These are phyloP conservation scores for Micrasema longulum DNA, from an alignment of 1,140 invertebrate genomes.

Conservation along the genomic window DNA sequence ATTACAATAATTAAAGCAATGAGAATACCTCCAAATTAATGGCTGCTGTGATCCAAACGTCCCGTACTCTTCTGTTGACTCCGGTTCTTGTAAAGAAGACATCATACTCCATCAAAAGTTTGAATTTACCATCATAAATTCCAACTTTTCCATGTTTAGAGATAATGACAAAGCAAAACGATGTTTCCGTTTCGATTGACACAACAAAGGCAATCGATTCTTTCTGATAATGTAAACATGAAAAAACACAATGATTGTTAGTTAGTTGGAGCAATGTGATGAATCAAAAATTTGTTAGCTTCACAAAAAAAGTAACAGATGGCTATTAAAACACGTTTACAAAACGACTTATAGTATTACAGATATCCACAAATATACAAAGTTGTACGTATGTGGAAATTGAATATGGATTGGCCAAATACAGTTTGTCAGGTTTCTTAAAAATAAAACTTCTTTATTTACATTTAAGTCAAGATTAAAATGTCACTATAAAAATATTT, in stretches of 20 bases:
- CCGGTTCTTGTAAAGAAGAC: slow-evolving; percentile 61
- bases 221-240: slow-evolving; percentile 60
- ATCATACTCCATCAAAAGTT: slow-evolving; percentile 61
- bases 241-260: too few species aligned
- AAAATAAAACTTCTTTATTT: too few species aligned
- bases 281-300: background rate
- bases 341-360: too few species aligned
- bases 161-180: slow-evolving; percentile 65
- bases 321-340: too few species aligned
- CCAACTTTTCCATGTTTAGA: slow-evolving; percentile 64
- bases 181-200: slow-evolving; percentile 60
- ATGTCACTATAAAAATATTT: too few species aligned
- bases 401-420: too few species aligned
- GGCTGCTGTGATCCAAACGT: slow-evolving; percentile 66
- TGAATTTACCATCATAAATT: slow-evolving; percentile 63
- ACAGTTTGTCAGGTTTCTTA: too few species aligned
- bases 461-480: too few species aligned
- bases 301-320: background rate
- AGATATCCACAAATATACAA: too few species aligned
- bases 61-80: slow-evolving; percentile 57
- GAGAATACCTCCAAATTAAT: slow-evolving; percentile 54
- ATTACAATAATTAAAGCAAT: too few species aligned
- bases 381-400: too few species aligned
- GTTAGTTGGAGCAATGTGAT: too few species aligned
- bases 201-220: slow-evolving; percentile 64